Base-by-base conservation (phyloP, 2,888 invertebrate genomes). In the Hydraecia micacea region DNA sequence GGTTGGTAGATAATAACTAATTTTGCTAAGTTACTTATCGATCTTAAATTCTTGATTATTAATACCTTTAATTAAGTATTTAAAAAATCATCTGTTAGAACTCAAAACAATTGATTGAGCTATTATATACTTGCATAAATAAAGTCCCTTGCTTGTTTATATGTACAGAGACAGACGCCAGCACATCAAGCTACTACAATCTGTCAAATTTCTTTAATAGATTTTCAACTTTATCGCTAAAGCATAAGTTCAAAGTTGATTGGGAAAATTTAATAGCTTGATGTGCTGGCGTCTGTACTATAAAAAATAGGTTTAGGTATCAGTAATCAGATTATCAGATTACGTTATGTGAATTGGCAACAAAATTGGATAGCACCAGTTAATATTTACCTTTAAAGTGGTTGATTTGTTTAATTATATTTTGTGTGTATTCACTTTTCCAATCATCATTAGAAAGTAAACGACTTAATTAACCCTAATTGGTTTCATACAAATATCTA, bases 401-500 rank as follows among this genome's bases (percentile, higher is more conserved):
- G 77, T 75, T 62, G 52, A 86, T 82, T 80, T 32, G 52, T 79
- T 70, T 77, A 77, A 66, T 78, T 69, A 60, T 65, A 72, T 79
- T 36, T 82, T 75, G 71, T 68, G 2, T 73, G 49, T 15, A 68
- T 72, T 76, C 75, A 77, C 63, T 86, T 83, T 85, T 73, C 75
- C 67, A 85, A 85, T 85, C 75, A 86, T 28, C 86, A 83, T 82
- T 82, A 75, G 75, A 75, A 83, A 80, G 68, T 80, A 79, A 80
- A 84, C 73, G 82, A 63, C 49, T 52, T 84, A 77, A 83, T 85
- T 85, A 80, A 80, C 77, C 70, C 66, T 80, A 83, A 81, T 83
- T 80, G 73, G 74, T 86, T 85, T 77, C 65, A 87, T 87, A 87
- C 77, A 78, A 88, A 88, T 88, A 80, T 81, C 83, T 79, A 77